These are phyloP conservation scores for Diploptera punctata DNA, from an alignment of 2,888 invertebrate genomes.

Conservation along the genomic window DNA sequence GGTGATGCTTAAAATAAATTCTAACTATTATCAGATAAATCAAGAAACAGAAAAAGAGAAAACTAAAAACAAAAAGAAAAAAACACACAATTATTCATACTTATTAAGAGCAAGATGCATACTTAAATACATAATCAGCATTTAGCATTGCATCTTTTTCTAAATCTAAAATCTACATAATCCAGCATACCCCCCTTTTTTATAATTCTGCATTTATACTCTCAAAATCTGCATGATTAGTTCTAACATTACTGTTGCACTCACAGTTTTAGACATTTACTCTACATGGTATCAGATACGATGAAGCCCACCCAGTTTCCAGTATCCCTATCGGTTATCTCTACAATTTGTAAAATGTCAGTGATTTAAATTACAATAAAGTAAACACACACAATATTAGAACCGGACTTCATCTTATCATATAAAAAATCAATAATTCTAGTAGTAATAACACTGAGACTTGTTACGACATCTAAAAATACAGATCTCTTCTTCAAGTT, in stretches of 20 bases:
- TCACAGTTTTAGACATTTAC: not conserved
- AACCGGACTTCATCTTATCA: conserved; percentile 1
- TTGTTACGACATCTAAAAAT: conserved; percentile 32
- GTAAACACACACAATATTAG: conserved; percentile 7
- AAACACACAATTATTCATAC: conserved; percentile 16
- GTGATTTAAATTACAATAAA: not conserved
- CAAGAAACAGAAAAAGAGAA: not conserved
- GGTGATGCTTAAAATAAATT: not conserved
- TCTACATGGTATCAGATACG: conserved; percentile 9
- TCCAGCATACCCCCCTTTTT: not conserved
- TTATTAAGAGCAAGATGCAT: not conserved
- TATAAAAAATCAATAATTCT: not conserved
- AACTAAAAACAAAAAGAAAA: not conserved
- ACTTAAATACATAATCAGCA: not conserved
- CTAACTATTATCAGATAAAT: not conserved
- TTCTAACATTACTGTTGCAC: conserved; percentile 6
- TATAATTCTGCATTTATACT: conserved; percentile 2
- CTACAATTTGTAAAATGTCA: not conserved
- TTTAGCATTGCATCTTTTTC: not conserved
- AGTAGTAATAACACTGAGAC: conserved; percentile 7
- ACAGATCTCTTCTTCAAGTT: conserved; percentile 19
- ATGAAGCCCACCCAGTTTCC: not conserved
- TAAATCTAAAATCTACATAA: conserved; percentile 5
- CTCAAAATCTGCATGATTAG: conserved; percentile 5
- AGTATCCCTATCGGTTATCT: not conserved